These are phyloP conservation scores for Carcharodon carcharias DNA, from an alignment of 2,797 vertebrate species.

Conservation along the genomic window DNA sequence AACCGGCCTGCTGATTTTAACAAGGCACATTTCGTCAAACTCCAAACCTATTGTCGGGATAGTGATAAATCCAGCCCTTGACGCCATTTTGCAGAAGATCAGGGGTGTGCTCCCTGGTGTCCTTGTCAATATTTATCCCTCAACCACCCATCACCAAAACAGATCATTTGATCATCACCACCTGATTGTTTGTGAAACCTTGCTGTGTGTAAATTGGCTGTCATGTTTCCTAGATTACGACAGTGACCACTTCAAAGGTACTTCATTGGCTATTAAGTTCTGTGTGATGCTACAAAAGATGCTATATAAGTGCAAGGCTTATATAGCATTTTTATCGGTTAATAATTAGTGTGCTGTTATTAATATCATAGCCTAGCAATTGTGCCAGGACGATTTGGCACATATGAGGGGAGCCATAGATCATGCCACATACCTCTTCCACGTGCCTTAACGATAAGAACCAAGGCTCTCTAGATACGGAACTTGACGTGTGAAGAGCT, in stretches of 20 bases:
- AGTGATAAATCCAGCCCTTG: no score
- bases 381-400: neutral
- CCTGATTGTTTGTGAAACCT: no score
- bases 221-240: no score
- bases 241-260: no score
- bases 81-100: no score
- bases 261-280: no score
- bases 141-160: neutral
- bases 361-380: neutral
- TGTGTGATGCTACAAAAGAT: no score
- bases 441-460: neutral
- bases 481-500: neutral
- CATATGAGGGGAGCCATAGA: neutral
- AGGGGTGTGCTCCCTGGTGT: neutral
- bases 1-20: no score
- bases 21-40: no score
- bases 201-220: no score
- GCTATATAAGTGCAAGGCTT: neutral
- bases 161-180: neutral
- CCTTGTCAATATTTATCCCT: neutral
- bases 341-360: neutral
- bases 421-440: neutral
- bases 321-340: neutral
- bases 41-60: no score
- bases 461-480: neutral